Percentiles rank a stretch among this genome's conserved stretches.
Evolutionary conservation across 2,113 vertebrate genomes (phyloP).

Genomic region (Dolichotis patagonum): DNA sequence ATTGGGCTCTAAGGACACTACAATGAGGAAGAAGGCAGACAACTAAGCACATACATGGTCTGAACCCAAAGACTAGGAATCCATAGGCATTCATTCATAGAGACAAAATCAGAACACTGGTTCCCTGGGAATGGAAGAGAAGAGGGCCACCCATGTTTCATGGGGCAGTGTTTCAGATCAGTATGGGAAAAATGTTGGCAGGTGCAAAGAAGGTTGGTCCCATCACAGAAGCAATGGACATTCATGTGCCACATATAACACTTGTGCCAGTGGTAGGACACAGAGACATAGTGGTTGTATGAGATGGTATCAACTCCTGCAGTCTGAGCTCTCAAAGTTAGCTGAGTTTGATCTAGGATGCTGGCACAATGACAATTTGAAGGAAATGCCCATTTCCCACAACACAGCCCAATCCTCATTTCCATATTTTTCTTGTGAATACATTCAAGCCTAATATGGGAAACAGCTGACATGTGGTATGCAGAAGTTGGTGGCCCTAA

Average conservation of each 20-base stretch:
- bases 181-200: too few relatives aligned
- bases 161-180: not conserved
- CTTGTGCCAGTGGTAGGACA: not conserved
- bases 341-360: not conserved
- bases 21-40: too few relatives aligned
- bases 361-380: not conserved
- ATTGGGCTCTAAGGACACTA: too few relatives aligned
- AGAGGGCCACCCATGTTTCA: accelerated
- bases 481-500: not conserved
- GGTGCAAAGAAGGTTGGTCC: not conserved
- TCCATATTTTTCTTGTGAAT: not conserved
- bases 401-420: not conserved
- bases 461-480: not conserved
- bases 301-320: not conserved
- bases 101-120: too few relatives aligned
- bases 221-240: not conserved
- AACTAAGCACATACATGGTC: too few relatives aligned
- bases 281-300: not conserved
- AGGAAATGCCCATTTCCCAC: not conserved
- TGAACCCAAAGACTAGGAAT: too few relatives aligned
- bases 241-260: not conserved
- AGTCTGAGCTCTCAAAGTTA: not conserved
- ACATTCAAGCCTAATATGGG: not conserved
- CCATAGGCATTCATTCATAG: too few relatives aligned
- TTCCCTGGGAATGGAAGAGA: not conserved